Conservation (phyloP, 1,140 invertebrate genomes). For the Dendrolimus punctatus region DNA sequence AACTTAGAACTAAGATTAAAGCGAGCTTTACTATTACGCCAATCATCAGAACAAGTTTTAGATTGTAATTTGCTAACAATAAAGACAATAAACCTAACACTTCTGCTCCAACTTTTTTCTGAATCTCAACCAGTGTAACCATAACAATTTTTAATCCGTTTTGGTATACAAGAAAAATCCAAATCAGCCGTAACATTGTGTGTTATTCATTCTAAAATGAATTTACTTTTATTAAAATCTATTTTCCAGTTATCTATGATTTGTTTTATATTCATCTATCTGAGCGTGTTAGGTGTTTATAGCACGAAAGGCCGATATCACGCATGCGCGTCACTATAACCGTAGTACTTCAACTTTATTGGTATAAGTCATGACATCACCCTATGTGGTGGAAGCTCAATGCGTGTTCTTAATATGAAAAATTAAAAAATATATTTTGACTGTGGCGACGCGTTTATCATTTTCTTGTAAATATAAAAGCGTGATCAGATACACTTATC, state of each 20-base stretch:
- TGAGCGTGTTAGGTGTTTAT: conserved; percentile 30
- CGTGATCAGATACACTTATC: no score
- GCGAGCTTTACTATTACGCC: no score
- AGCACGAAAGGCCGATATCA: conserved; percentile 33
- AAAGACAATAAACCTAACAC: no score
- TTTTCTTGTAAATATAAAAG: conserved; percentile 21
- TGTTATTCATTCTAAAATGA: conserved; percentile 2
- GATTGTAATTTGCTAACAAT: no score
- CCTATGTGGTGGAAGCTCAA: conserved; percentile 43
- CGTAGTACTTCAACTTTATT: conserved; percentile 58
- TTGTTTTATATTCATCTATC: conserved; percentile 26
- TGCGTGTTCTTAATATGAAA: conserved; percentile 37
- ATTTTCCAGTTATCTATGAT: conserved; percentile 23
- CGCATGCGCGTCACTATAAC: conserved; percentile 45
- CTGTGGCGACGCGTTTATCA: conserved; percentile 31
- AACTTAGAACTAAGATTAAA: no score
- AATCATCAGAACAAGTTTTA: no score
- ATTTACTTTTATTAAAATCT: conserved; percentile 13
- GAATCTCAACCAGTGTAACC: conserved; percentile 1
- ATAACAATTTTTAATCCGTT: conserved; percentile 26
- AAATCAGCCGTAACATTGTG: conserved; percentile 9
- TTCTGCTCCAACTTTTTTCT: no score
- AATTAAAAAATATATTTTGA: conserved; percentile 47
- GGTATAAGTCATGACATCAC: conserved; percentile 56
- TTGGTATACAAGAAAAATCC: conserved; percentile 7